Conservation (phyloP, 2,797 vertebrate genomes). For the Liasis olivaceus region DNA sequence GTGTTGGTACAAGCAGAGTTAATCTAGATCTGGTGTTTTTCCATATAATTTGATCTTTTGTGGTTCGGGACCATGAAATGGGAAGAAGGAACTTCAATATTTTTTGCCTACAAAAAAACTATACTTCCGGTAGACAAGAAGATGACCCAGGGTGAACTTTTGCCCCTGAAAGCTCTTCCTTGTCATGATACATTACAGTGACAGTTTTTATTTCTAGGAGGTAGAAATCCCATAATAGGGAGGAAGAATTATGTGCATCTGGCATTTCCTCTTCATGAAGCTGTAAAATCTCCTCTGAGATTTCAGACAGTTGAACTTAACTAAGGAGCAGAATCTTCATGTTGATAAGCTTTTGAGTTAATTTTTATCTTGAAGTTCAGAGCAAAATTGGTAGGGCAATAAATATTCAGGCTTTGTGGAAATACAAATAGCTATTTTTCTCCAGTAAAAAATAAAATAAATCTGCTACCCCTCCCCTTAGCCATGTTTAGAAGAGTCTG, state of each 20-base stretch:
- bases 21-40: not conserved
- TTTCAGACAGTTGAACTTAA: conserved; percentile 14
- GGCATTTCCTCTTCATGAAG: conserved; percentile 19
- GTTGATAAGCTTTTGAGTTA: conserved; percentile 20
- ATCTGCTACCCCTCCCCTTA: not conserved
- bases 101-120: not conserved
- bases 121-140: not conserved
- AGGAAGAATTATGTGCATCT: not conserved
- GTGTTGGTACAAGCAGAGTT: not conserved
- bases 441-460: not conserved
- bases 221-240: conserved; percentile 1
- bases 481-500: not conserved
- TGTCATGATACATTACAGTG: not conserved
- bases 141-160: not conserved
- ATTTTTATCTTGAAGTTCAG: conserved; percentile 21
- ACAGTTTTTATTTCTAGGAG: not conserved
- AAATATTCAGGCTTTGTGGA: conserved; percentile 14
- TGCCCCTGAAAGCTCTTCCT: not conserved
- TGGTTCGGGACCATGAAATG: not conserved
- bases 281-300: conserved; percentile 15
- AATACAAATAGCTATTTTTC: not conserved
- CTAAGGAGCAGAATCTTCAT: conserved; percentile 17
- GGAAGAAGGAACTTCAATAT: not conserved
- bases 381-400: conserved; percentile 4
- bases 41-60: not conserved